phyloP scores from a whole-genome alignment of 2,888 invertebrate species.

The Mythimna lalbum region DNA sequence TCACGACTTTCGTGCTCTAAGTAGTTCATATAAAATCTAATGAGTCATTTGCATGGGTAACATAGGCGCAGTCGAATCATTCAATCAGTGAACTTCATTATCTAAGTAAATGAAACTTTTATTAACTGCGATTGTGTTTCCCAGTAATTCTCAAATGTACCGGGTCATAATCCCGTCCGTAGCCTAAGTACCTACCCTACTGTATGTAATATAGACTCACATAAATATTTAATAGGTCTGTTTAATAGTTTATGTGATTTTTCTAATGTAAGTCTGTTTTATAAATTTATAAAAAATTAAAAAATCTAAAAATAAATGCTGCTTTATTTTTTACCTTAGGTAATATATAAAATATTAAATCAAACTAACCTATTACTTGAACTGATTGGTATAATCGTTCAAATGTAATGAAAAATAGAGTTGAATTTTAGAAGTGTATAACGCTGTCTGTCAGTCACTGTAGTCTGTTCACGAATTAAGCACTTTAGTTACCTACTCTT shows the following conservation, averaged over 20 bases:
- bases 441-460: background rate
- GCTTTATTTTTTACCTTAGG: conserved; percentile 40
- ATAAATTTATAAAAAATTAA: conserved; percentile 85
- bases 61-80: conserved; percentile 76
- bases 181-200: conserved; percentile 89
- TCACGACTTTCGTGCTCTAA: conserved; percentile 84
- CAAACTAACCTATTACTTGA: background rate
- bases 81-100: conserved; percentile 47
- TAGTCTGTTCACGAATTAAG: background rate
- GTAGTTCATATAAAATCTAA: conserved; percentile 84
- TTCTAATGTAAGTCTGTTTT: conserved; percentile 90
- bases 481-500: background rate
- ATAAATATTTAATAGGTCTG: conserved; percentile 90
- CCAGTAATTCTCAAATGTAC: conserved; percentile 87
- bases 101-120: conserved; percentile 46
- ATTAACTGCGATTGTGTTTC: conserved; percentile 81
- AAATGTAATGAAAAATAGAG: background rate
- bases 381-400: background rate
- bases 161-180: conserved; percentile 90
- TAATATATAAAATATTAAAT: background rate
- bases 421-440: background rate
- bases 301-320: conserved; percentile 75
- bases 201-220: conserved; percentile 91
- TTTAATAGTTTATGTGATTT: conserved; percentile 90
- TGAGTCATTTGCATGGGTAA: conserved; percentile 80